A percentile compares a stretch with the other conserved stretches of the same genome.
phyloP scores from a whole-genome alignment of 2,888 invertebrate species.

The Drosophila crucigera region DNA sequence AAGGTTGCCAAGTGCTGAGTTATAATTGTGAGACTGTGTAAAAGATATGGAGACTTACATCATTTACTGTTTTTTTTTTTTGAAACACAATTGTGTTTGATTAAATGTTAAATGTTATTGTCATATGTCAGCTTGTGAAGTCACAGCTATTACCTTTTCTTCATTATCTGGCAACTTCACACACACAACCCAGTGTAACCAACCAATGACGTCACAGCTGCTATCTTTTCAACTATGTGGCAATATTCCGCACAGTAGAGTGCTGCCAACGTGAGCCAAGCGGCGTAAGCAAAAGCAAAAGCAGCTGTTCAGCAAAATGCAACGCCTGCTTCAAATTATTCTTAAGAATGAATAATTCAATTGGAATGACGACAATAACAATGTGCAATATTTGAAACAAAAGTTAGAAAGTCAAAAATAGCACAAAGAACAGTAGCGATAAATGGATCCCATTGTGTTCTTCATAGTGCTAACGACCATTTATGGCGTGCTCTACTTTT shows the following conservation, averaged over 20 bases:
- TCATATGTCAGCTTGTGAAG: not conserved
- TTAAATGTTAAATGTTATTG: not conserved
- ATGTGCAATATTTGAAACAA: conserved; percentile 32
- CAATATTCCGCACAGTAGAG: not conserved
- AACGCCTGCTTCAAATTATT: conserved; percentile 7
- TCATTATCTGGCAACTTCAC: not conserved
- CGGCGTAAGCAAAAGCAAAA: conserved; percentile 40
- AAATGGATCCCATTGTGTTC: conserved; percentile 89
- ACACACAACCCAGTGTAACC: rapidly evolving
- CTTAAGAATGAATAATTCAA: conserved; percentile 28
- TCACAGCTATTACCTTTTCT: not conserved
- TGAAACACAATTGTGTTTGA: not conserved
- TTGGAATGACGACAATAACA: conserved; percentile 46
- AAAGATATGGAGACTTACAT: not conserved
- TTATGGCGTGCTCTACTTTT: conserved; percentile 90
- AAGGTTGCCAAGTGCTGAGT: not conserved
- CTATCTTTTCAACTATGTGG: not conserved
- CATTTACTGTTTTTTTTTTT: not conserved
- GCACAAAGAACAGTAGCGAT: conserved; percentile 17
- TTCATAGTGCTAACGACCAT: conserved; percentile 88
- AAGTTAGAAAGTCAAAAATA: conserved; percentile 16
- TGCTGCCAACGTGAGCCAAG: conserved; percentile 2
- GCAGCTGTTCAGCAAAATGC: conserved; percentile 36
- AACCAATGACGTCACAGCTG: not conserved
- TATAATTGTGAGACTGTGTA: not conserved